Evolutionary conservation across 1,140 invertebrate species (phyloP).

Genomic region (Pectinophora gossypiella): DNA sequence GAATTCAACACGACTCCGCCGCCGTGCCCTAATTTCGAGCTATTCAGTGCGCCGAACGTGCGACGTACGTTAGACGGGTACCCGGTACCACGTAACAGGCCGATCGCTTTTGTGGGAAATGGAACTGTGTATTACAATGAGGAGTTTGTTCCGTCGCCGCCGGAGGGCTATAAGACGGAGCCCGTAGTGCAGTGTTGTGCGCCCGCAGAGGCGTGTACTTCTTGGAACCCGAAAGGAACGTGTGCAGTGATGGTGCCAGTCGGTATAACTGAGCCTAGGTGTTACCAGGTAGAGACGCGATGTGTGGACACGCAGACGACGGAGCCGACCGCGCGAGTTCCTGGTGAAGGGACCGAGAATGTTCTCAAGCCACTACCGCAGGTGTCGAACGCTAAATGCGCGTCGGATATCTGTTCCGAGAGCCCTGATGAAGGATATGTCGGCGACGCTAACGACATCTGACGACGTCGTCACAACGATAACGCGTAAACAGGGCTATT

Average conservation of each 20-base stretch:
- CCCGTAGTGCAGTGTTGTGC: constrained; percentile 51
- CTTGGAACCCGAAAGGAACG: constrained; percentile 63
- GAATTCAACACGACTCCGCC: constrained; percentile 58
- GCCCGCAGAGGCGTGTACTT: constrained; percentile 39
- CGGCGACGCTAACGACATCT: constrained; percentile 82
- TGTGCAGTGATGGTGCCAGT: constrained; percentile 64
- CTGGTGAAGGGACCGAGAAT: constrained; percentile 50
- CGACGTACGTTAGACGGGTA: constrained; percentile 88
- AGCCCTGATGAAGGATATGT: constrained; percentile 93
- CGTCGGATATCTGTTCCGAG: constrained; percentile 81
- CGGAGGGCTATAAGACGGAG: constrained; percentile 78
- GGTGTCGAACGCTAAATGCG: constrained; percentile 67
- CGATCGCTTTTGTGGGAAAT: constrained; percentile 61
- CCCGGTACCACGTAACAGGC: constrained; percentile 75
- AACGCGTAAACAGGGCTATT: constrained; percentile 59
- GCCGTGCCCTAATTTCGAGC: constrained; percentile 55
- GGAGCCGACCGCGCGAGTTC: constrained; percentile 43
- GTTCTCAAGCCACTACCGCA: constrained; percentile 61
- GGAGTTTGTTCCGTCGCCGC: constrained; percentile 82
- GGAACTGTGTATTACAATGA: constrained; percentile 74
- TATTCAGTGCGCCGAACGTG: constrained; percentile 77
- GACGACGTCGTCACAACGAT: constrained; percentile 77
- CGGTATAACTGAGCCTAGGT: constrained; percentile 49
- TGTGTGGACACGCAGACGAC: constrained; percentile 78
- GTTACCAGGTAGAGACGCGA: constrained; percentile 64